These are phyloP conservation scores for Macropus fuliginosus DNA, from an alignment of 2,797 vertebrate genomes.

Conservation along the genomic window DNA sequence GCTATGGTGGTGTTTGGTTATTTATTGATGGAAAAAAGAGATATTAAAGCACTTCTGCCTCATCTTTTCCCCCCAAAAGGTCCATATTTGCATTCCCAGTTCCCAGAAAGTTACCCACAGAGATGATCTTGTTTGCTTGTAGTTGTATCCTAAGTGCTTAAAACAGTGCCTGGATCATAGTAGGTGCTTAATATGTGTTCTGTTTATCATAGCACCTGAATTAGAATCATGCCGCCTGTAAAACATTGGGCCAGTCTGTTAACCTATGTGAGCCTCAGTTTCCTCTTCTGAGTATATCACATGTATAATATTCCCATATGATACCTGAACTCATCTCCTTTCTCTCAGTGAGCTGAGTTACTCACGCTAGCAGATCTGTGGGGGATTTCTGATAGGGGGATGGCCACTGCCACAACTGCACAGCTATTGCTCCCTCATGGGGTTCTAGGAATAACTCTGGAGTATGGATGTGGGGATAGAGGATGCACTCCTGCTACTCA, in stretches of 20 bases:
- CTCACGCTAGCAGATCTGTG: neutral
- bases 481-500: neutral
- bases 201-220: neutral
- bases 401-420: neutral
- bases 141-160: neutral
- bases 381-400: neutral
- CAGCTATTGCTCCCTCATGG: neutral
- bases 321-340: neutral
- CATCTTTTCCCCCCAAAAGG: neutral
- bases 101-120: neutral
- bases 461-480: neutral
- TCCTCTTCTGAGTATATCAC: neutral
- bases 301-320: neutral
- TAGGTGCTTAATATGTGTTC: neutral
- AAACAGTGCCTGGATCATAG: neutral
- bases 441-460: neutral
- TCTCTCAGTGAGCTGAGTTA: neutral
- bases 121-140: neutral
- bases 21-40: neutral
- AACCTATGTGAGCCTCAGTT: slow-evolving; percentile 25
- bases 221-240: neutral
- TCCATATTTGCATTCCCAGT: too few relatives aligned
- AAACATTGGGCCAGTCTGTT: neutral
- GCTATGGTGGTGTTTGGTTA: slow-evolving; percentile 33
- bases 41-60: neutral